Base-by-base conservation (phyloP, 1,140 invertebrate genomes). In the Drosophila athabasca region DNA sequence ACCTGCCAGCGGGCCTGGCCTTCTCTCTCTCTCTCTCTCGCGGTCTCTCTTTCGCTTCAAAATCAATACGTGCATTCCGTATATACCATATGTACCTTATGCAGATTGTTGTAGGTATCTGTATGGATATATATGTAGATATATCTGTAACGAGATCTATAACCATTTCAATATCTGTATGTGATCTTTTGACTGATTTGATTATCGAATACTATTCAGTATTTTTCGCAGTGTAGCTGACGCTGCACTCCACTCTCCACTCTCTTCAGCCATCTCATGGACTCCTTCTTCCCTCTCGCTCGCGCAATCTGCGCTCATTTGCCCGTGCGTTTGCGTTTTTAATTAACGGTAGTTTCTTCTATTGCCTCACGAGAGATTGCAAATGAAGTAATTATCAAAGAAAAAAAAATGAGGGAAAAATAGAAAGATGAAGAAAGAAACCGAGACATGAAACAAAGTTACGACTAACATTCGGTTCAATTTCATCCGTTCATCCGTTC, bases 321-420 rank as follows among this genome's bases (percentile, higher is more conserved):
- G 64, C 35, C 73, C 61, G 60, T 70, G 82, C 74, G 77, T 85
- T 85, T 85, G 83, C 78, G 74, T 78, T 87, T 87, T 87, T 87
- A 85, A 85, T 85, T 85, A 85, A 87, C 82, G 75, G 62, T 51
- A 76, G 69, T 79, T 87, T 81, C 70, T 85, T 82, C 82, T 87
- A 88, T 85, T 85, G 83, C 82, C 65, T 68, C 82, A 85, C 66
- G 60, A 78, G 77, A 87, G 78, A 81, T 85, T 85, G 82, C 82
- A 85, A 85, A 85, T 85, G 83, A 82, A 85, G 74, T 85, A 85
- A 85, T 87, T 85, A 85, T 80, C 66, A 75, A 79, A 71, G 70
- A 60, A 60, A 58, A 61, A 69, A 70, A 50, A 55, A 46, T 13
- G 9, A 41, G 39, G 48, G 9, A 75, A 41, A 75, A 43, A 54